A percentile compares a stretch with the other conserved stretches of the same genome.
Conservation (phyloP, 2,888 invertebrate species). For the Clistopyga incitator region DNA sequence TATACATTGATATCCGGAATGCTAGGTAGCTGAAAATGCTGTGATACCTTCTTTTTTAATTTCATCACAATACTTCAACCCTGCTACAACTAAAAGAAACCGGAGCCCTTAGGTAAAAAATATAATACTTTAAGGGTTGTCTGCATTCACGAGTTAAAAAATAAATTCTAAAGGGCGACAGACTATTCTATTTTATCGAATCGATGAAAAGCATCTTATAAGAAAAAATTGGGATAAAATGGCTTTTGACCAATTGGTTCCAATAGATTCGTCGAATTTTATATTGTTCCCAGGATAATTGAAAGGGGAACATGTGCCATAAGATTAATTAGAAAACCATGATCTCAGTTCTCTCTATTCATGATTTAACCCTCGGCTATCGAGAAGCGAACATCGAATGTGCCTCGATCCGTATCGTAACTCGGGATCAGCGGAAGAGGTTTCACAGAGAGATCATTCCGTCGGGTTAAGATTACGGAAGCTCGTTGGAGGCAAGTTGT, state of each 20-base stretch:
- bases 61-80: neutral
- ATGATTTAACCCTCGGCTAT: conserved; percentile 16
- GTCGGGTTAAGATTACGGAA: conserved; percentile 48
- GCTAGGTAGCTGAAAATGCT: too few species aligned
- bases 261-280: too few species aligned
- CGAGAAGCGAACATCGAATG: neutral
- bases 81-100: too few species aligned
- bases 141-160: neutral
- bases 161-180: too few species aligned
- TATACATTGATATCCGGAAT: neutral
- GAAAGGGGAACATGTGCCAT: neutral
- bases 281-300: too few species aligned
- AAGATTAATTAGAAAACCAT: too few species aligned
- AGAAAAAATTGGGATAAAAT: too few species aligned
- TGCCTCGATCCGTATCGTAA: conserved; percentile 9
- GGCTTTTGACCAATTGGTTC: too few species aligned
- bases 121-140: neutral
- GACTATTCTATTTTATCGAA: too few species aligned
- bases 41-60: neutral
- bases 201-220: too few species aligned
- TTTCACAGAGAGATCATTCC: conserved; percentile 44
- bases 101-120: too few species aligned
- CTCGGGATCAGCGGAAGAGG: neutral
- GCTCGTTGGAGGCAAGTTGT: conserved; percentile 43
- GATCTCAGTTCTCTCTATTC: neutral